A percentile compares a stretch with the other conserved stretches of the same genome.
Conservation (phyloP, 64 coral and sea anemone genomes). For the Actinia equina region DNA sequence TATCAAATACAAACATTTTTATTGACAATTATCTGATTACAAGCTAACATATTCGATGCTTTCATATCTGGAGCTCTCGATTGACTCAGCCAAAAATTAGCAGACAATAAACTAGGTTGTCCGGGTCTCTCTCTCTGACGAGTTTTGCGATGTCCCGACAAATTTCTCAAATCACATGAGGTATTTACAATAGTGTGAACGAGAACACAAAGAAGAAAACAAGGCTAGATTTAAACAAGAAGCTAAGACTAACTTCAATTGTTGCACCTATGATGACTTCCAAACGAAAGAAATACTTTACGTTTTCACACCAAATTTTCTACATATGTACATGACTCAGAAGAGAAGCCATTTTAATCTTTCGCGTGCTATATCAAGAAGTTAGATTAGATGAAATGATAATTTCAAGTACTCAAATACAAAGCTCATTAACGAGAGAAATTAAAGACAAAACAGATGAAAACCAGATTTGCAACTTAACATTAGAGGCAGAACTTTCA, state of each 20-base stretch:
- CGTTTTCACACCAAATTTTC: background rate
- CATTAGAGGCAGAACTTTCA: background rate
- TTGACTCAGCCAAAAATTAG: constrained; percentile 1
- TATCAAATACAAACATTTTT: constrained; percentile 19
- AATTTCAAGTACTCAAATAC: constrained; percentile 12
- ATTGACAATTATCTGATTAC: constrained; percentile 28
- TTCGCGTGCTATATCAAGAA: constrained; percentile 16
- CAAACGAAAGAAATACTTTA: background rate
- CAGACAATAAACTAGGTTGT: constrained; percentile 10
- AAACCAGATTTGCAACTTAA: background rate
- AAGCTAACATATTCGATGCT: background rate
- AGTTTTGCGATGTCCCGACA: background rate
- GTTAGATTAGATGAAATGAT: constrained; percentile 3
- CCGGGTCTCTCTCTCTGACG: background rate
- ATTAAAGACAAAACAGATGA: constrained; percentile 15
- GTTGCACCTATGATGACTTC: background rate
- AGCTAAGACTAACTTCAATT: background rate
- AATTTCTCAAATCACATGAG: background rate
- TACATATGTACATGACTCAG: background rate
- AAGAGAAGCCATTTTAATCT: background rate
- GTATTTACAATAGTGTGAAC: background rate
- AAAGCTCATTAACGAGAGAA: constrained; percentile 9
- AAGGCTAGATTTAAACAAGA: background rate
- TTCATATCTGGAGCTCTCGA: background rate
- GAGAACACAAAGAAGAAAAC: background rate